These are phyloP conservation scores for Andrena praecox DNA, from an alignment of 2,888 invertebrate species.

Conservation along the genomic window DNA sequence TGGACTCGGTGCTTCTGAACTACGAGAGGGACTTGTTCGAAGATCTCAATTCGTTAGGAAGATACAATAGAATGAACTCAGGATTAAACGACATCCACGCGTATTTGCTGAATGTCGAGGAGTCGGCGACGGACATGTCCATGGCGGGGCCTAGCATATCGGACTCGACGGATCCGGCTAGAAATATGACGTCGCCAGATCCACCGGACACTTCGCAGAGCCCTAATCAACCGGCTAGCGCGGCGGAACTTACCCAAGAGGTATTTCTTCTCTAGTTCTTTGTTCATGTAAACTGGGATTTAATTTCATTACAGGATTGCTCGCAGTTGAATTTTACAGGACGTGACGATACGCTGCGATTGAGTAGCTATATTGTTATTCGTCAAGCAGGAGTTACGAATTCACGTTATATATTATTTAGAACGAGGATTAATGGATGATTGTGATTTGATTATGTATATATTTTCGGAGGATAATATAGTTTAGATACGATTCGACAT, in stretches of 20 bases:
- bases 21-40: constrained; percentile 91
- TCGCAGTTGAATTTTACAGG: background rate
- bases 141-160: constrained; percentile 76
- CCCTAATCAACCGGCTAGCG: constrained; percentile 69
- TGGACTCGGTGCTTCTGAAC: constrained; percentile 90
- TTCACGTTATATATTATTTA: no score
- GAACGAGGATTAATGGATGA: no score
- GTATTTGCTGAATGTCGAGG: constrained; percentile 88
- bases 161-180: constrained; percentile 68
- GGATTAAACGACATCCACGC: constrained; percentile 87
- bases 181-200: constrained; percentile 75
- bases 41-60: constrained; percentile 90
- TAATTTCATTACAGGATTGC: background rate
- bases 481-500: background rate
- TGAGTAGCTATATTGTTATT: no score
- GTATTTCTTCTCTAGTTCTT: constrained; percentile 74
- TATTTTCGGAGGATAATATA: background rate
- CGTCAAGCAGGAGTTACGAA: no score
- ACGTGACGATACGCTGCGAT: no score
- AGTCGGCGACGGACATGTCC: constrained; percentile 74
- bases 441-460: no score
- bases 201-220: constrained; percentile 72
- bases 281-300: constrained; percentile 6
- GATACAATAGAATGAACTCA: constrained; percentile 86
- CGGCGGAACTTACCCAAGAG: constrained; percentile 85